Percentiles rank a stretch among this genome's conserved stretches.
phyloP scores from a whole-genome alignment of 2,113 vertebrate species.

The Trachemys scripta region DNA sequence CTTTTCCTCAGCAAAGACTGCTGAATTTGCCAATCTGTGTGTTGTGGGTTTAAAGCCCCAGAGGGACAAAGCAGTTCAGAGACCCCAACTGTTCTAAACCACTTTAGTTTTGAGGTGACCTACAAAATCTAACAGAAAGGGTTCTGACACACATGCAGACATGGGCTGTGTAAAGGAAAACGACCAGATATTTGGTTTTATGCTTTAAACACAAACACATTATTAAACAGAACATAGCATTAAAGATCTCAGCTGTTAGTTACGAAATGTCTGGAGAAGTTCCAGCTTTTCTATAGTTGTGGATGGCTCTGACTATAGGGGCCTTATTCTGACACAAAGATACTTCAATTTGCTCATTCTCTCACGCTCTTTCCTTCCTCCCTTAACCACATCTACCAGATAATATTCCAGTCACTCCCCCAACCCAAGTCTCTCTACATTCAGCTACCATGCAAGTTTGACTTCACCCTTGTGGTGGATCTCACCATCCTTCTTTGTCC shows the following conservation, averaged over 20 bases:
- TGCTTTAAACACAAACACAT: background rate
- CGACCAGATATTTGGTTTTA: background rate
- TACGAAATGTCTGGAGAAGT: background rate
- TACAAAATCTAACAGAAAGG: background rate
- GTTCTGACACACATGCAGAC: background rate
- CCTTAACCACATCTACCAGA: background rate
- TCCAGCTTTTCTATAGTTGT: background rate
- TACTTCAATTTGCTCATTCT: background rate
- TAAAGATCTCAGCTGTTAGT: background rate
- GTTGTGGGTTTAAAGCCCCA: slow-evolving; percentile 18
- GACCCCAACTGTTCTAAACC: fast-evolving
- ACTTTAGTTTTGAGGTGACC: background rate
- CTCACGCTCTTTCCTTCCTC: background rate
- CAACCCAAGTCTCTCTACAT: background rate
- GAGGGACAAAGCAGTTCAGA: background rate
- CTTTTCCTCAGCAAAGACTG: slow-evolving; percentile 2
- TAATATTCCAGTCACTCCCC: background rate
- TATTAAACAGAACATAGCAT: background rate
- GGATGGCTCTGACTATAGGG: fast-evolving
- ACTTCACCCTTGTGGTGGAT: background rate
- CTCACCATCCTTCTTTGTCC: background rate
- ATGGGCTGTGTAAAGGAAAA: background rate
- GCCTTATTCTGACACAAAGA: background rate
- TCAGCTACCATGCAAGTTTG: background rate
- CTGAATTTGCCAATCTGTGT: background rate